These are phyloP conservation scores for Drosophila stalkeri DNA, from an alignment of 2,888 invertebrate species.

Conservation along the genomic window DNA sequence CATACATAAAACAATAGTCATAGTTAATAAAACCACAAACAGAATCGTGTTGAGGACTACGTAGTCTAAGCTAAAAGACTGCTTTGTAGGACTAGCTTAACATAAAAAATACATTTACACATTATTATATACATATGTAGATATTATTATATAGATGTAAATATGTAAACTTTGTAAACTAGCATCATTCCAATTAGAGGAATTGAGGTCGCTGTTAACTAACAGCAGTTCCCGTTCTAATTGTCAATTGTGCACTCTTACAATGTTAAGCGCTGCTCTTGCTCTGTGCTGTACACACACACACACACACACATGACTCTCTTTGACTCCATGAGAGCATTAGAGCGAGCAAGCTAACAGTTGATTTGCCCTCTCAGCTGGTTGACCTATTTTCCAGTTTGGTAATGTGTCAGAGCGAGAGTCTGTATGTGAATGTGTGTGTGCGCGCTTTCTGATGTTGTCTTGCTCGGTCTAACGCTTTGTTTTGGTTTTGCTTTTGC, in stretches of 20 bases:
- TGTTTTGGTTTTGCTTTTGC: slow-evolving; percentile 76
- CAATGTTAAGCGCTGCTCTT: slow-evolving; percentile 43
- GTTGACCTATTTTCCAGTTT: slow-evolving; percentile 81
- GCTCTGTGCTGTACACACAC: slow-evolving; percentile 1
- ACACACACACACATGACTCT: slow-evolving; percentile 29
- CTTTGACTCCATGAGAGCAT: slow-evolving; percentile 35
- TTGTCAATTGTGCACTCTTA: slow-evolving; percentile 51
- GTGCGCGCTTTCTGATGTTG: slow-evolving; percentile 45
- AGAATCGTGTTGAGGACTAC: neutral
- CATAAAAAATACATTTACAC: slow-evolving; percentile 3
- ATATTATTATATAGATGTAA: neutral
- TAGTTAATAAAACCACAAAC: neutral
- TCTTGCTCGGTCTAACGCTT: slow-evolving; percentile 68
- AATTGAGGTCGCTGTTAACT: slow-evolving; percentile 67
- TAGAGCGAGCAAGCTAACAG: slow-evolving; percentile 48
- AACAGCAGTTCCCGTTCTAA: slow-evolving; percentile 73
- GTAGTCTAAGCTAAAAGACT: slow-evolving; percentile 1
- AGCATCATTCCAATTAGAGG: slow-evolving; percentile 50
- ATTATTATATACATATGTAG: neutral
- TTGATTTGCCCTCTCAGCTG: slow-evolving; percentile 61
- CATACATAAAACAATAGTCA: slow-evolving; percentile 6
- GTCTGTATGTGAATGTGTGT: slow-evolving; percentile 16
- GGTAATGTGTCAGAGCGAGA: slow-evolving; percentile 52
- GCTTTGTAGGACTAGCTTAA: slow-evolving; percentile 5
- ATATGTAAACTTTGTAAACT: slow-evolving; percentile 31